Evolutionary conservation across 2,888 invertebrate species (phyloP).

Genomic region (Drosophila putrida): DNA sequence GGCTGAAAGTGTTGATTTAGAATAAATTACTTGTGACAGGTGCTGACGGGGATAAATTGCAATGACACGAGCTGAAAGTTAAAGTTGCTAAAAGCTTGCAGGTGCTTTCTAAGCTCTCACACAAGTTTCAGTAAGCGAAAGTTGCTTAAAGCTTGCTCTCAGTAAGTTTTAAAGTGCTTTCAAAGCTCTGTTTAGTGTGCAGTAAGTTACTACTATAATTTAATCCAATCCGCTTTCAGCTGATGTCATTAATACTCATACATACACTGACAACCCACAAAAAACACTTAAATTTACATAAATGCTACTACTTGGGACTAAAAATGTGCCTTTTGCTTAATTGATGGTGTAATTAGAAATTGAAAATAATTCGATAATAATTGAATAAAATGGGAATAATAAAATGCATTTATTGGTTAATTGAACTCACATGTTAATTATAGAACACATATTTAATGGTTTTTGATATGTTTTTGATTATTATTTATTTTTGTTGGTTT

Average conservation of each 20-base stretch:
- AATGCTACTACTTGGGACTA: slow-evolving; percentile 7
- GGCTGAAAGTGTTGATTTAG: slow-evolving; percentile 27
- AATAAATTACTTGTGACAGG: slow-evolving; percentile 28
- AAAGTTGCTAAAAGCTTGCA: neutral
- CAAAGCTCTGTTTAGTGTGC: neutral
- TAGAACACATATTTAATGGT: slow-evolving; percentile 60
- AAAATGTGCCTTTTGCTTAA: slow-evolving; percentile 23
- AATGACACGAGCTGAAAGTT: slow-evolving; percentile 43
- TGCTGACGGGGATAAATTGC: slow-evolving; percentile 15
- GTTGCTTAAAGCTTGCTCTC: neutral
- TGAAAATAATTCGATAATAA: slow-evolving; percentile 14
- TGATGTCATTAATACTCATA: slow-evolving; percentile 33
- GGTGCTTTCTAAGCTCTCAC: neutral
- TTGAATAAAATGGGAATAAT: slow-evolving; percentile 25
- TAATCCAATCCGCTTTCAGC: slow-evolving; percentile 11
- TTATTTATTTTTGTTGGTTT: slow-evolving; percentile 8
- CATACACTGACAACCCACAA: slow-evolving; percentile 11
- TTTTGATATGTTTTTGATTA: slow-evolving; percentile 18
- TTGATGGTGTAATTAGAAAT: slow-evolving; percentile 10
- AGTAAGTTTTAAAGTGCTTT: neutral
- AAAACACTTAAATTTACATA: slow-evolving; percentile 20
- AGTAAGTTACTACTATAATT: too few relatives aligned
- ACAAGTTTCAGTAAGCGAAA: neutral
- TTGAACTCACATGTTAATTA: slow-evolving; percentile 76
- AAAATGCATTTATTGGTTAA: slow-evolving; percentile 58